These are phyloP conservation scores for Alcis repandata DNA, from an alignment of 2,888 invertebrate genomes.

Conservation along the genomic window DNA sequence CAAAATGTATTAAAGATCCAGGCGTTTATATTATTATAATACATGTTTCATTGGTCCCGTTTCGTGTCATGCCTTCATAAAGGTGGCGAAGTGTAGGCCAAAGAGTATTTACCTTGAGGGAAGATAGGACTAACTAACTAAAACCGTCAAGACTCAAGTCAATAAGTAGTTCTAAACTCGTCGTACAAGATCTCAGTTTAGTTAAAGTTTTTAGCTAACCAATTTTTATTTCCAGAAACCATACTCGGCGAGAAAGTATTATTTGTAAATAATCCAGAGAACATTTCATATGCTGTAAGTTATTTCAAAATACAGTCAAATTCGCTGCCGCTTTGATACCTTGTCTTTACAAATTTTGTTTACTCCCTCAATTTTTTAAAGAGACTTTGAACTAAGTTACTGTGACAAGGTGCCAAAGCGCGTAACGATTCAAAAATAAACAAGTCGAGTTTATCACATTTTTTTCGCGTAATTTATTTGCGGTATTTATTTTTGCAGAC, in stretches of 20 bases:
- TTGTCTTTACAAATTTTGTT: slow-evolving; percentile 1
- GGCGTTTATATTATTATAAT: no score
- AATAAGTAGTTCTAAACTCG: no score
- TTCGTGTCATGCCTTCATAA: no score
- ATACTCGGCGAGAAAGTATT: slow-evolving; percentile 76
- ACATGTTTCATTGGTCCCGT: no score
- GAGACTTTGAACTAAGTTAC: background rate
- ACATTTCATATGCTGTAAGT: slow-evolving; percentile 72
- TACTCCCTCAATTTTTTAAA: background rate
- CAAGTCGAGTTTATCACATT: slow-evolving; percentile 7
- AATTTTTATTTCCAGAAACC: slow-evolving; percentile 65
- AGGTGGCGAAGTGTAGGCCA: no score
- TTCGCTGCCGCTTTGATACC: slow-evolving; percentile 20
- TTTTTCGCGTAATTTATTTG: slow-evolving; percentile 19
- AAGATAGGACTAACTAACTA: no score
- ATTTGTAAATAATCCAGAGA: slow-evolving; percentile 67
- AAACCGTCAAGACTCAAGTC: no score
- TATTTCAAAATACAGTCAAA: slow-evolving; percentile 27
- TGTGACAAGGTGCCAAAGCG: slow-evolving; percentile 10
- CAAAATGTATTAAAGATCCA: no score
- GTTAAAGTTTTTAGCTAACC: slow-evolving; percentile 2
- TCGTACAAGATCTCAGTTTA: background rate
- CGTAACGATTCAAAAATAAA: background rate
- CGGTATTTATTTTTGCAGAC: slow-evolving; percentile 62
- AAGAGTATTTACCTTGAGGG: no score